Evolutionary conservation across 2,113 vertebrate species (phyloP).

Genomic region (Oreocharis arfaki): DNA sequence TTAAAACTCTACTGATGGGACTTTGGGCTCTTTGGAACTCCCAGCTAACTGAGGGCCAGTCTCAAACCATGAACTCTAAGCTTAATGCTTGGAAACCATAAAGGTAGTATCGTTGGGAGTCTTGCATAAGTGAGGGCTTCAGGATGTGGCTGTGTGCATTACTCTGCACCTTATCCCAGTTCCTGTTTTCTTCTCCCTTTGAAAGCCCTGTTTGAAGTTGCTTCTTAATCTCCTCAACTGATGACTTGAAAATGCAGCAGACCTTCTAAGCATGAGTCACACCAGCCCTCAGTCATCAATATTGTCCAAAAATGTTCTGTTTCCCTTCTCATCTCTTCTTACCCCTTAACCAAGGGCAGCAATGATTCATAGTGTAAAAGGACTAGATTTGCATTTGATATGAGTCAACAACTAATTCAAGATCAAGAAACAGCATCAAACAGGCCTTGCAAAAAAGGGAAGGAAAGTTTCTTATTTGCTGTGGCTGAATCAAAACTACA

Average conservation of each 20-base stretch:
- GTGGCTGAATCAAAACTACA: background rate
- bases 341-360: slow-evolving; percentile 3
- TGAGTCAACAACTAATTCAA: slow-evolving; percentile 34
- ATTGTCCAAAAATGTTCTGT: slow-evolving; percentile 27
- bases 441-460: background rate
- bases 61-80: background rate
- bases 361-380: slow-evolving; percentile 22
- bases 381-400: slow-evolving; percentile 20
- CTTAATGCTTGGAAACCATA: background rate
- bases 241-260: slow-evolving; percentile 5
- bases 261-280: slow-evolving; percentile 33
- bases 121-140: background rate
- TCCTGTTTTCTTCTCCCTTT: slow-evolving; percentile 25
- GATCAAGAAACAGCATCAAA: slow-evolving; percentile 1
- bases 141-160: slow-evolving; percentile 2
- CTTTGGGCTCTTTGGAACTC: background rate
- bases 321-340: slow-evolving; percentile 20
- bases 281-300: slow-evolving; percentile 18
- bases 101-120: background rate
- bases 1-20: background rate
- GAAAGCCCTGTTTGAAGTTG: slow-evolving; percentile 6
- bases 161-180: background rate
- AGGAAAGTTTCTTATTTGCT: background rate
- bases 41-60: background rate
- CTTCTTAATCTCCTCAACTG: background rate